Evolutionary conservation across 1,140 invertebrate genomes (phyloP).

Genomic region (Drosophila kohkoa): DNA sequence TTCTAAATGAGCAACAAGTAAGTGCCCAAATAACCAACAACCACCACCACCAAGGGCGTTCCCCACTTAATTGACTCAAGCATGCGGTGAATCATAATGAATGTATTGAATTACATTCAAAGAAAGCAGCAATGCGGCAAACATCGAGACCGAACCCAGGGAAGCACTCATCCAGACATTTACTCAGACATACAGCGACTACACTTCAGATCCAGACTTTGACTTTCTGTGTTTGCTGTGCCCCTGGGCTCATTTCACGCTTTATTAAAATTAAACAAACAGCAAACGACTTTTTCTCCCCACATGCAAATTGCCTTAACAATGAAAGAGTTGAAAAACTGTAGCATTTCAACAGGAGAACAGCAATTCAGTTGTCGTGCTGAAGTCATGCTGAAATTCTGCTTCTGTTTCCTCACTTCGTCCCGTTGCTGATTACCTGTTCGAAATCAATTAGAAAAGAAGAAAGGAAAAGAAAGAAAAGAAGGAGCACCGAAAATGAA

Average conservation of each 20-base stretch:
- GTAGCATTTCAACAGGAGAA: conserved; percentile 45
- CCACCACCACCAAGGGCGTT: conserved; percentile 6
- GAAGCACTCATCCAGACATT: background rate
- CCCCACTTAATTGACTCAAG: conserved; percentile 29
- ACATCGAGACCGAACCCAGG: background rate
- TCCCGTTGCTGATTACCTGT: conserved; percentile 62
- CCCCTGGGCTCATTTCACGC: conserved; percentile 60
- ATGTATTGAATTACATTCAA: conserved; percentile 32
- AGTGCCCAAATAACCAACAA: conserved; percentile 11
- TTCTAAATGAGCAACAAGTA: background rate
- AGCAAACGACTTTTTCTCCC: background rate
- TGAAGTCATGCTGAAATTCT: background rate
- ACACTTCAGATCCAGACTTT: background rate
- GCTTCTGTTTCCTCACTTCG: background rate
- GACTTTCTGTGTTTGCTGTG: conserved; percentile 23
- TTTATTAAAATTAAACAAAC: conserved; percentile 71
- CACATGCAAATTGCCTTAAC: conserved; percentile 17
- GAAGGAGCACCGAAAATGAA: background rate
- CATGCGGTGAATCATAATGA: conserved; percentile 21
- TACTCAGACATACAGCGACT: background rate
- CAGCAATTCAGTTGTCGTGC: conserved; percentile 1
- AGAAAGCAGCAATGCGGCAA: background rate
- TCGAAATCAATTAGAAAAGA: conserved; percentile 77
- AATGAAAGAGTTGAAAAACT: conserved; percentile 45
- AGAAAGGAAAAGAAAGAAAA: conserved; percentile 46